A percentile compares a stretch with the other conserved stretches of the same genome.
Conservation (phyloP, 2,113 vertebrate species). For the Colaptes auratus region DNA sequence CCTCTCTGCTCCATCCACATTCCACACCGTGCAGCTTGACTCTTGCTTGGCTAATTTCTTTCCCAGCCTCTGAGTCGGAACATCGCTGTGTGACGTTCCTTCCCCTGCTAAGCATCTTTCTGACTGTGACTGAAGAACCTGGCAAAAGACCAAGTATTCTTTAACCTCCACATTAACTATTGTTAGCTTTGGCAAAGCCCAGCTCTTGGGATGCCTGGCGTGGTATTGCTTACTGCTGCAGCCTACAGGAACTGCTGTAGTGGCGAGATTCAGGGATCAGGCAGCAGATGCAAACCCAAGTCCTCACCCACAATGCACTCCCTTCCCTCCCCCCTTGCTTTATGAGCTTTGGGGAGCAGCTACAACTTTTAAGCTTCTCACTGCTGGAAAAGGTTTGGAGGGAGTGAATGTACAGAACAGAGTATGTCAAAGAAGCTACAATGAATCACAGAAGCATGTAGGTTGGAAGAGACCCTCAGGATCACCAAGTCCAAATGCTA, state of each 20-base stretch:
- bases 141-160: conserved; percentile 1
- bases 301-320: background rate
- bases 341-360: background rate
- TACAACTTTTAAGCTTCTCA: conserved; percentile 27
- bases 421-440: background rate
- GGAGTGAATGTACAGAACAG: background rate
- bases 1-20: background rate
- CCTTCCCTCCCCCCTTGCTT: background rate
- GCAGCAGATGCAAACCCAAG: conserved; percentile 24
- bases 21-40: background rate
- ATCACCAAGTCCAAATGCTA: background rate
- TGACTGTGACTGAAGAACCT: conserved; percentile 33
- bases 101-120: conserved; percentile 25
- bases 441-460: too few relatives aligned
- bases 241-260: conserved; percentile 57
- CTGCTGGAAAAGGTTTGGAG: background rate
- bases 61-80: background rate
- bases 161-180: conserved; percentile 47
- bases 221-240: conserved; percentile 9
- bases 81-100: background rate
- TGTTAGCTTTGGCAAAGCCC: conserved; percentile 49
- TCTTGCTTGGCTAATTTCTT: background rate
- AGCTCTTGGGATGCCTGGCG: background rate
- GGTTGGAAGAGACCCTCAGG: too few relatives aligned
- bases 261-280: conserved; percentile 24